phyloP scores from a whole-genome alignment of 2,797 vertebrate species.

The Decapterus maruadsi region DNA sequence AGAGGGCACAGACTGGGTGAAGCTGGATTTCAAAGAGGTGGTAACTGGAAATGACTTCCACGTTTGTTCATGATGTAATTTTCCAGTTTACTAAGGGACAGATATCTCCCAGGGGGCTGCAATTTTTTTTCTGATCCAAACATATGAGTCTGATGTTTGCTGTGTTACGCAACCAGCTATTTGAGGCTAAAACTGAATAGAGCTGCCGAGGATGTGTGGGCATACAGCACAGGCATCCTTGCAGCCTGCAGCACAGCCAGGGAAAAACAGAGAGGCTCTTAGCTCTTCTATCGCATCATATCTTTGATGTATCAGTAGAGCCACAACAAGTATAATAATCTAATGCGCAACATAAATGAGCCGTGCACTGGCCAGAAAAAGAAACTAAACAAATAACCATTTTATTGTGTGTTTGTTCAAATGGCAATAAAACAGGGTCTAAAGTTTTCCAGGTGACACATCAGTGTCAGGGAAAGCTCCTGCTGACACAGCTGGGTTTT shows the following conservation, averaged over 20 bases:
- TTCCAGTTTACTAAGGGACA: conserved; percentile 52
- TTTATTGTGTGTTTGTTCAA: conserved; percentile 28
- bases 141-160: conserved; percentile 47
- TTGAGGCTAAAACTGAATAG: conserved; percentile 32
- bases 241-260: conserved; percentile 34
- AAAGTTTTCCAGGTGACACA: conserved; percentile 24
- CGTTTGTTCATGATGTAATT: conserved; percentile 49
- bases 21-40: conserved; percentile 11
- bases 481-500: conserved; percentile 62
- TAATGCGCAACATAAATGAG: conserved; percentile 45
- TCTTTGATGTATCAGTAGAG: conserved; percentile 31
- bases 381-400: conserved; percentile 15
- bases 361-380: not conserved
- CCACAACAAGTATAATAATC: conserved; percentile 5
- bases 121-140: conserved; percentile 42
- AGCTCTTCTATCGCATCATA: conserved; percentile 36
- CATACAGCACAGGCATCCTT: conserved; percentile 19
- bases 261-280: conserved; percentile 31
- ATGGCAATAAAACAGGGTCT: conserved; percentile 27
- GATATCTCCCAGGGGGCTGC: conserved; percentile 24
- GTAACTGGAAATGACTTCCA: conserved; percentile 48
- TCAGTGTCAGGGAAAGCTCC: conserved; percentile 7
- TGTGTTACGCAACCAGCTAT: conserved; percentile 53
- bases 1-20: conserved; percentile 30
- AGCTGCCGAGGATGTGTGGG: conserved; percentile 11